These are phyloP conservation scores for Oophaga sylvatica DNA, from an alignment of 2,797 vertebrate genomes.

Conservation along the genomic window DNA sequence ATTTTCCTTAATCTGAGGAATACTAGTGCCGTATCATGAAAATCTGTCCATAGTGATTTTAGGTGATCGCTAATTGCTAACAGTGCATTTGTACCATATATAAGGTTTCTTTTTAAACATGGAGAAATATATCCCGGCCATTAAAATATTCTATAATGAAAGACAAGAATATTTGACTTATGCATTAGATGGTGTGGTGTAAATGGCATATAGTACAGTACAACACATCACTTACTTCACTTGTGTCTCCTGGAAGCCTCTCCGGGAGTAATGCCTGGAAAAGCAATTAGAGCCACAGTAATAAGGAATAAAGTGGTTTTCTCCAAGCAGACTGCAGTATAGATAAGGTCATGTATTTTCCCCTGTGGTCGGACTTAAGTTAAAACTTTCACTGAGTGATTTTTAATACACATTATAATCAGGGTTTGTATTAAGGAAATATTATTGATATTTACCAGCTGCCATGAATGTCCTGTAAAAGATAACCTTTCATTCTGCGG, in stretches of 20 bases:
- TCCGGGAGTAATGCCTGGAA: slow-evolving; percentile 50
- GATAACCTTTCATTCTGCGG: background rate
- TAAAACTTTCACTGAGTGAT: slow-evolving; percentile 54
- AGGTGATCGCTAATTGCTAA: background rate
- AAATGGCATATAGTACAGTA: slow-evolving; percentile 43
- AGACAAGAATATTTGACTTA: slow-evolving; percentile 23
- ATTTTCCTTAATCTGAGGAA: background rate
- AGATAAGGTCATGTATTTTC: slow-evolving; percentile 52
- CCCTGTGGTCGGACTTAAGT: slow-evolving; percentile 49
- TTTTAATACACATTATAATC: slow-evolving; percentile 43
- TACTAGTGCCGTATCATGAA: background rate
- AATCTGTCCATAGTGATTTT: background rate
- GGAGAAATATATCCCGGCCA: slow-evolving; percentile 7
- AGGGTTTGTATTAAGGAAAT: slow-evolving; percentile 34
- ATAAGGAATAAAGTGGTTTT: slow-evolving; percentile 55
- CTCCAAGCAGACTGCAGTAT: slow-evolving; percentile 46
- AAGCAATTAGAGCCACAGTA: slow-evolving; percentile 43
- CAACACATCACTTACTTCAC: slow-evolving; percentile 43
- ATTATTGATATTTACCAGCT: slow-evolving; percentile 6
- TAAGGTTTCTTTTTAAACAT: slow-evolving; percentile 10
- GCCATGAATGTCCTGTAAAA: background rate
- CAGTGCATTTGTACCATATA: background rate
- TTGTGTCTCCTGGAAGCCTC: slow-evolving; percentile 45
- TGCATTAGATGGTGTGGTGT: slow-evolving; percentile 33
- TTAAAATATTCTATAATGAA: slow-evolving; percentile 31